phyloP scores from a whole-genome alignment of 2,113 vertebrate species.

The Corvus hawaiiensis region DNA sequence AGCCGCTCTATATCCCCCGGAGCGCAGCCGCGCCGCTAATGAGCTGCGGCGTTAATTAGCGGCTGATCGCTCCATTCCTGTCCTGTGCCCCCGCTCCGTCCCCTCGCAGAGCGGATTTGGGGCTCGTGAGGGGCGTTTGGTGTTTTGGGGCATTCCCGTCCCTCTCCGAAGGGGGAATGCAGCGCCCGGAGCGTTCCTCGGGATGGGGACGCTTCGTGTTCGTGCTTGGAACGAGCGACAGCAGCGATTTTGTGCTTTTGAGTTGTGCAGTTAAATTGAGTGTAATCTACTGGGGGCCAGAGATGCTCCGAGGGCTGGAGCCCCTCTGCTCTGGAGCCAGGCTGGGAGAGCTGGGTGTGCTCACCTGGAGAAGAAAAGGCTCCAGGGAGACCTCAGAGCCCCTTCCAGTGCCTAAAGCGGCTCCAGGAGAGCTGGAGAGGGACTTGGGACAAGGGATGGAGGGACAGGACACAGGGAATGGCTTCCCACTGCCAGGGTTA shows the following conservation, averaged over 20 bases:
- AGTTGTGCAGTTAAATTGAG: fast-evolving
- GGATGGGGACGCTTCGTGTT: background rate
- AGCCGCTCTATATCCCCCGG: background rate
- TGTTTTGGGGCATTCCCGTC: background rate
- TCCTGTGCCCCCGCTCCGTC: fast-evolving
- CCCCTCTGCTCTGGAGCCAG: background rate
- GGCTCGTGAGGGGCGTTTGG: fast-evolving
- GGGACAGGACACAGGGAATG: no score
- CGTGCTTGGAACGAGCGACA: fast-evolving
- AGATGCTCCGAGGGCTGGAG: background rate
- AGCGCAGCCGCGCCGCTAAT: background rate
- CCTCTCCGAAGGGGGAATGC: fast-evolving
- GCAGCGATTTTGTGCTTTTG: no score
- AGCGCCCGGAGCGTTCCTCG: background rate
- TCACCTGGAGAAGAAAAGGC: background rate
- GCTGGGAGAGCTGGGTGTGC: background rate
- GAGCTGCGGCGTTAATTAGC: background rate
- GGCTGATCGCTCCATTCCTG: background rate
- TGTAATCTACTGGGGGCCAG: fast-evolving
- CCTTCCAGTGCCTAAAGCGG: fast-evolving
- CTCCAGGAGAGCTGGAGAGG: background rate
- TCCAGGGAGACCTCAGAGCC: fast-evolving
- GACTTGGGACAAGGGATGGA: background rate
- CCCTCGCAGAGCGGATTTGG: fast-evolving
- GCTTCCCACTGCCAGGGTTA: background rate